Percentiles rank a stretch among this genome's conserved stretches.
phyloP scores from a whole-genome alignment of 2,888 invertebrate genomes.

The Diplolepis rosae region DNA sequence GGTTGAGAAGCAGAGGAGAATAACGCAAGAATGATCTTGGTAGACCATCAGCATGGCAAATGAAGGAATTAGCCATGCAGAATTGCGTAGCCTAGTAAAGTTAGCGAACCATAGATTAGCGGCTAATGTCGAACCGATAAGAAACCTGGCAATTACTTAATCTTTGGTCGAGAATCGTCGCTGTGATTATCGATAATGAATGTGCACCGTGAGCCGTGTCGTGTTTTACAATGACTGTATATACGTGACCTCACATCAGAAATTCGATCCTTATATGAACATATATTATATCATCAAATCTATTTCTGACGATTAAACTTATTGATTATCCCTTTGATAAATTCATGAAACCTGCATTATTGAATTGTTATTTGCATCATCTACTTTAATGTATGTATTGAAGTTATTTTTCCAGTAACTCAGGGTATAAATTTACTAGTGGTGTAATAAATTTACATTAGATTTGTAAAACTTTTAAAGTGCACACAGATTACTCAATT shows the following conservation, averaged over 20 bases:
- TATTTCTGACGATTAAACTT: no score
- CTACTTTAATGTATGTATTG: no score
- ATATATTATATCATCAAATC: no score
- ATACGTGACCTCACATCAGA: constrained; percentile 49
- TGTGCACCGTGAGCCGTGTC: constrained; percentile 49
- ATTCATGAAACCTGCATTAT: no score
- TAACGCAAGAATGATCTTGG: constrained; percentile 15
- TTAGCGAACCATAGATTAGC: constrained; percentile 43
- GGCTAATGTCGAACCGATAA: constrained; percentile 55
- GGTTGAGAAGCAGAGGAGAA: background rate
- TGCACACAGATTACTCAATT: no score
- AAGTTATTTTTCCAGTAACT: no score
- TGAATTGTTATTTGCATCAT: no score
- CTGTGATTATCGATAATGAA: constrained; percentile 62
- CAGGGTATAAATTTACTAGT: no score
- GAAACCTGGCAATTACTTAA: constrained; percentile 64
- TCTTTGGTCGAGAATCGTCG: constrained; percentile 58
- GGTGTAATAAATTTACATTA: no score
- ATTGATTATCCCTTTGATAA: no score
- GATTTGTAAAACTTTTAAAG: no score
- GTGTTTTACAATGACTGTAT: constrained; percentile 37
- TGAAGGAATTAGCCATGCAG: constrained; percentile 42
- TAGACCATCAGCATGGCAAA: constrained; percentile 41
- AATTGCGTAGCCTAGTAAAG: constrained; percentile 37
- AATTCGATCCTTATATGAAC: constrained; percentile 33